Evolutionary conservation across 23 tunicate species (phyloP).

Genomic region (Botrylloides violaceus): DNA sequence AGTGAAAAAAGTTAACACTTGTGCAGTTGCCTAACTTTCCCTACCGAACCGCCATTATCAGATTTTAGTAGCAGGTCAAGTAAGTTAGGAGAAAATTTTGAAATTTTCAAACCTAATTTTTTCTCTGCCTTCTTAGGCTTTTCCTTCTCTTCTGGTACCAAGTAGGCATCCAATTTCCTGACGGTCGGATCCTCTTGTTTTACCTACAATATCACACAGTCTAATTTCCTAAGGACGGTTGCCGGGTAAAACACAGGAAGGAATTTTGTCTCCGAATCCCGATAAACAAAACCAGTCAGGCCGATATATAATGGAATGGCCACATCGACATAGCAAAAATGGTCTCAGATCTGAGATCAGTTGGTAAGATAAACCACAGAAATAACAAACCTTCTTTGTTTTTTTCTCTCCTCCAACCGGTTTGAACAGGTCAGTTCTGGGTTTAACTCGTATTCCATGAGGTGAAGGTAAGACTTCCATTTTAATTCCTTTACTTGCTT

Average conservation of each 20-base stretch:
- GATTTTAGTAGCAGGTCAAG: too few species aligned
- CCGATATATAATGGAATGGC: too few species aligned
- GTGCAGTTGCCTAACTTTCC: too few species aligned
- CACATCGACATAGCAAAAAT: too few species aligned
- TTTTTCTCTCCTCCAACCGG: constrained; percentile 30
- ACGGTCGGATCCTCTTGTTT: constrained; percentile 19
- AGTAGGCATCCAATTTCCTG: constrained; percentile 35
- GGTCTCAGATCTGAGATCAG: background rate
- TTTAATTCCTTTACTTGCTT: constrained; percentile 18
- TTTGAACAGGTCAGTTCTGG: constrained; percentile 31
- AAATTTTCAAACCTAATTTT: background rate
- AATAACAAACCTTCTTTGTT: background rate
- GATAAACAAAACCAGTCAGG: too few species aligned
- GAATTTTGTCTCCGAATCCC: too few species aligned
- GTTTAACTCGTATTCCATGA: constrained; percentile 41
- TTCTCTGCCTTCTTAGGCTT: background rate
- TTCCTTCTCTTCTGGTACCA: constrained; percentile 18
- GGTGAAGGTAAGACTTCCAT: constrained; percentile 56
- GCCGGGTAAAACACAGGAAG: too few species aligned
- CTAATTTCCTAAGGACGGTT: too few species aligned
- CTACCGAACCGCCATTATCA: too few species aligned
- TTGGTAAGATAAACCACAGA: background rate
- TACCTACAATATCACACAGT: background rate
- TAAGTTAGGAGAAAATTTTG: background rate
- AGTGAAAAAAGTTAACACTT: too few species aligned